Base-by-base conservation (phyloP, 2,888 invertebrate species). In the Lycaena phlaeas region DNA sequence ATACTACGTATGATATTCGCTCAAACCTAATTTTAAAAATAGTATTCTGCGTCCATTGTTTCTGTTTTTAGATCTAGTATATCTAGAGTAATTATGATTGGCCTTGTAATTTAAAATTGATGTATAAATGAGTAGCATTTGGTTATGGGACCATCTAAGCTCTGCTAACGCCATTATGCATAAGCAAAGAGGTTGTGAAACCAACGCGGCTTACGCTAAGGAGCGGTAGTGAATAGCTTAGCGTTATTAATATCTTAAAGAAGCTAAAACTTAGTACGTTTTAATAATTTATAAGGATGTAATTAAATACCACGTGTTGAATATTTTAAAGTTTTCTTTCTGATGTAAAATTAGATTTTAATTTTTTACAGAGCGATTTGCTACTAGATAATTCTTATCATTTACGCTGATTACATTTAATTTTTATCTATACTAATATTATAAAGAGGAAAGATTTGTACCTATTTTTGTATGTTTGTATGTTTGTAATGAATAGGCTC, bases 121-220 rank as follows among this genome's bases (percentile, higher is more conserved):
- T 22, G 34, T 34, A 34, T 34, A 18, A 17, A 30, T 30, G 14
- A 15, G n/a, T n/a, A n/a, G 12, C 9, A 34, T 34, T 34, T 45
- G 64, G 66, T 64, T 60, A 57, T 54, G 55, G 61, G 60, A 56
- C 64, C 54, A 57, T 56, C 56, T 62, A 61, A 68, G 61, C 66
- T 64, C 53, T 64, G 70, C 69, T 73, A 70, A 66, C 68, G 56
- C 58, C 57, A 65, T 73, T 69, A 69, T 70, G 70, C 65, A 73
- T 70, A 71, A 69, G 66, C 63, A 55, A 72, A 66, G 59, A 68
- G 68, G 62, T 53, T 59, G 57, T 60, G 60, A 56, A 63, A 67
- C 59, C 62, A 60, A 53, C 57, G 55, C 45, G 52, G 55, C 47
- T 52, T 49, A 41, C 42, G 42, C 50, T 58, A 52, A 54, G 53